These are phyloP conservation scores for Erythrolamprus reginae DNA, from an alignment of 2,113 vertebrate species.

Conservation along the genomic window DNA sequence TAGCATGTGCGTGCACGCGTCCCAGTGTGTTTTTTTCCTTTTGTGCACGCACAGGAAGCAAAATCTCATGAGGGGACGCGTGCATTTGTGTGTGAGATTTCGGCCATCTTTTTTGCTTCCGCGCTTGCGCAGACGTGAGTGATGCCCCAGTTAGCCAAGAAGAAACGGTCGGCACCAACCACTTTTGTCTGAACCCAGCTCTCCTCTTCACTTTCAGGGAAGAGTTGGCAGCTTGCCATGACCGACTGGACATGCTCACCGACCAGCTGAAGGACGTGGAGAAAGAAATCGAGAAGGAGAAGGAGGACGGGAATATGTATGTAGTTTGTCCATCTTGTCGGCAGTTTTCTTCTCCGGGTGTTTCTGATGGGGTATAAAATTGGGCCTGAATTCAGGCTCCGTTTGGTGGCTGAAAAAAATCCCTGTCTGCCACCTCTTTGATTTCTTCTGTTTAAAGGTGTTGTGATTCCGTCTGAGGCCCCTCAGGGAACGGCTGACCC, in stretches of 20 bases:
- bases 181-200: not conserved
- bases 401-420: not conserved
- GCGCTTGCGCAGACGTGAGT: too few relatives aligned
- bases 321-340: conserved; percentile 36
- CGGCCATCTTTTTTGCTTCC: too few relatives aligned
- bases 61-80: too few relatives aligned
- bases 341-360: not conserved
- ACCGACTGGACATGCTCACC: conserved; percentile 61
- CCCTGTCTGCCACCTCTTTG: not conserved
- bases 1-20: too few relatives aligned
- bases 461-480: too few relatives aligned
- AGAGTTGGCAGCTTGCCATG: conserved; percentile 67
- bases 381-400: not conserved
- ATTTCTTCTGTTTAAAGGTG: not conserved
- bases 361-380: not conserved
- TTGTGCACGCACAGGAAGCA: too few relatives aligned
- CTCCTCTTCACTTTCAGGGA: conserved; percentile 51
- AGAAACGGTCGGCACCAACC: not conserved
- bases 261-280: conserved; percentile 69
- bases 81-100: too few relatives aligned
- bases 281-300: conserved; percentile 61
- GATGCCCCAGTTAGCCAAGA: not conserved
- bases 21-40: too few relatives aligned
- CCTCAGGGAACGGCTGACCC: too few relatives aligned
- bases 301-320: conserved; percentile 71